These are phyloP conservation scores for Girardia tigrina DNA, from an alignment of 2,888 invertebrate species.

Conservation along the genomic window DNA sequence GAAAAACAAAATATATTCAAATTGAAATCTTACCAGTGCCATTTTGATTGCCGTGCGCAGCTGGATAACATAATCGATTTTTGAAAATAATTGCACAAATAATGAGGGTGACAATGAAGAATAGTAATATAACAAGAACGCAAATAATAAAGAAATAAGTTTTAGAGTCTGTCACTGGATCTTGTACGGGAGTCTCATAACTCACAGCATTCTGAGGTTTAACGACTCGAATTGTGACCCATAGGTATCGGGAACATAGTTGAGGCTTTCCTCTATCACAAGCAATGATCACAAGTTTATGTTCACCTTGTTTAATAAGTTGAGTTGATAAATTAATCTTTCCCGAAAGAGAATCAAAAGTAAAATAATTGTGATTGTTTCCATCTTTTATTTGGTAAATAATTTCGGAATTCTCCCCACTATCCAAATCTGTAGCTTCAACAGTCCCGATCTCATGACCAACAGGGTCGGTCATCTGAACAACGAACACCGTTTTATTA, in stretches of 20 bases:
- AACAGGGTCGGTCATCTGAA: slow-evolving; percentile 11
- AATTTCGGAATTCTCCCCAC: slow-evolving; percentile 20
- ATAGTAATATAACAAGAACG: neutral
- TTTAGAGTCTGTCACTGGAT: neutral
- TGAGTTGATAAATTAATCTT: neutral
- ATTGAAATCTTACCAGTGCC: too few species aligned
- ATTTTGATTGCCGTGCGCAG: too few species aligned
- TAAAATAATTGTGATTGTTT: neutral
- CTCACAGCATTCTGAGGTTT: neutral
- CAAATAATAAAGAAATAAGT: neutral
- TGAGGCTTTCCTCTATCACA: slow-evolving; percentile 27
- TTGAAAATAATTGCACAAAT: slow-evolving; percentile 9
- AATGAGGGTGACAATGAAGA: neutral
- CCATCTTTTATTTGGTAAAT: slow-evolving; percentile 23
- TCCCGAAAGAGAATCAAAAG: neutral
- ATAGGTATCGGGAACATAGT: neutral
- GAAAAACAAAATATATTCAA: too few species aligned
- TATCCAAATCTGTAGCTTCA: slow-evolving; percentile 17
- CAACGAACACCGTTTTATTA: neutral
- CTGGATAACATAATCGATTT: slow-evolving; percentile 17
- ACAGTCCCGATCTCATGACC: slow-evolving; percentile 8
- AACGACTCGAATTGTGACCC: neutral
- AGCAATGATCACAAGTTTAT: slow-evolving; percentile 11
- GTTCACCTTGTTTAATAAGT: neutral
- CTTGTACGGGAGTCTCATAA: neutral